Evolutionary conservation across 2,797 vertebrate species (phyloP).

Genomic region (Clarias pachynema): DNA sequence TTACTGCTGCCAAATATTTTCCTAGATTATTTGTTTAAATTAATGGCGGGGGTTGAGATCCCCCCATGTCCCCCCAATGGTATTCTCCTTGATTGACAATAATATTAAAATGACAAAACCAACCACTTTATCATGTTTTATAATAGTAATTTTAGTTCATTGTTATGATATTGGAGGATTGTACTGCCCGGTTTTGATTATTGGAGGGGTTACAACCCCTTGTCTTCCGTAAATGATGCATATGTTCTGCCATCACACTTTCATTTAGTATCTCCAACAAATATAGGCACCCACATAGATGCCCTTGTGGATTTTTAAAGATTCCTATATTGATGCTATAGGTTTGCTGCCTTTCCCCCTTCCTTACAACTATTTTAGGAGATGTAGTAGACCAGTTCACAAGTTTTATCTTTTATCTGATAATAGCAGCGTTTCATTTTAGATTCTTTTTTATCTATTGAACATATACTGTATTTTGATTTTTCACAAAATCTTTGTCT

Average conservation of each 20-base stretch:
- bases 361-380: neutral
- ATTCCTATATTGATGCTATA: neutral
- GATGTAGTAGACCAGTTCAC: neutral
- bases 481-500: neutral
- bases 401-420: neutral
- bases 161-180: too few species aligned
- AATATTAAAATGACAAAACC: too few species aligned
- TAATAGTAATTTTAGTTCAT: too few species aligned
- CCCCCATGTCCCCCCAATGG: too few species aligned
- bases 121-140: too few species aligned
- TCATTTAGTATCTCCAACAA: neutral
- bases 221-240: neutral
- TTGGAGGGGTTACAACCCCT: too few species aligned
- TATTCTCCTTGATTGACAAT: too few species aligned
- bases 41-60: too few species aligned
- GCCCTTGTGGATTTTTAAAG: neutral
- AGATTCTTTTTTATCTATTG: neutral
- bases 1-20: neutral
- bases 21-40: too few species aligned
- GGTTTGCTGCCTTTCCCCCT: neutral
- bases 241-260: neutral
- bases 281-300: neutral
- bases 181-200: too few species aligned
- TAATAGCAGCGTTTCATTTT: neutral
- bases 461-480: neutral